These are phyloP conservation scores for Papilio gigon DNA, from an alignment of 2,888 invertebrate species.

Conservation along the genomic window DNA sequence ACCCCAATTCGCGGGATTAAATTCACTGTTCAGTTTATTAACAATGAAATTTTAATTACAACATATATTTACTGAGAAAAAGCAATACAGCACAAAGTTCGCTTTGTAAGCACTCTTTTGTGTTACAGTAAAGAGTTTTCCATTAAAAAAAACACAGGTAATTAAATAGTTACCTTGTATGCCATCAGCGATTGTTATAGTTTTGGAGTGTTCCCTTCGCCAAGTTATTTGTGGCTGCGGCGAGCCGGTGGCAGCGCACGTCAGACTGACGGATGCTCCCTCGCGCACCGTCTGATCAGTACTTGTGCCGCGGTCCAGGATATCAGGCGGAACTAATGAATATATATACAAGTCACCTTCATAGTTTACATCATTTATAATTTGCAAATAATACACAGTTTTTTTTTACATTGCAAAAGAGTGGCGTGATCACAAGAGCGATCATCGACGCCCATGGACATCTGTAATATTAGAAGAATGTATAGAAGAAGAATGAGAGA, in stretches of 20 bases:
- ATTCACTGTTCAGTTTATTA: neutral
- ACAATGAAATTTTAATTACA: slow-evolving; percentile 31
- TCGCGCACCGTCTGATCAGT: slow-evolving; percentile 93
- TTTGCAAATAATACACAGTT: no score
- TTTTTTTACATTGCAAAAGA: no score
- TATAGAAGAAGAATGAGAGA: no score
- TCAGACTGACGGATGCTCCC: slow-evolving; percentile 91
- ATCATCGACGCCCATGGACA: no score
- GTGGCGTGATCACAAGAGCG: no score
- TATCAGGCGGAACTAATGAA: slow-evolving; percentile 90
- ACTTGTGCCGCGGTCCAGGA: slow-evolving; percentile 91
- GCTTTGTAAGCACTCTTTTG: slow-evolving; percentile 5
- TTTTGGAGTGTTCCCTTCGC: slow-evolving; percentile 91
- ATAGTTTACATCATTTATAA: neutral
- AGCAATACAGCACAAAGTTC: neutral
- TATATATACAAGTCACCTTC: slow-evolving; percentile 26
- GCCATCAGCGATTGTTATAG: slow-evolving; percentile 86
- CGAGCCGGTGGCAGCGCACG: slow-evolving; percentile 94
- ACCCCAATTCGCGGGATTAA: neutral
- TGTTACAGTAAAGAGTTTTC: slow-evolving; percentile 3
- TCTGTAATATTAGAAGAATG: no score
- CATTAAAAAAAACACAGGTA: neutral
- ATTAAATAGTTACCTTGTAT: slow-evolving; percentile 83
- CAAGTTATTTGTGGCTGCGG: slow-evolving; percentile 94
- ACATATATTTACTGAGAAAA: slow-evolving; percentile 9